Evolutionary conservation across 2,797 vertebrate species (phyloP).

Genomic region (Arremon aurantiirostris): DNA sequence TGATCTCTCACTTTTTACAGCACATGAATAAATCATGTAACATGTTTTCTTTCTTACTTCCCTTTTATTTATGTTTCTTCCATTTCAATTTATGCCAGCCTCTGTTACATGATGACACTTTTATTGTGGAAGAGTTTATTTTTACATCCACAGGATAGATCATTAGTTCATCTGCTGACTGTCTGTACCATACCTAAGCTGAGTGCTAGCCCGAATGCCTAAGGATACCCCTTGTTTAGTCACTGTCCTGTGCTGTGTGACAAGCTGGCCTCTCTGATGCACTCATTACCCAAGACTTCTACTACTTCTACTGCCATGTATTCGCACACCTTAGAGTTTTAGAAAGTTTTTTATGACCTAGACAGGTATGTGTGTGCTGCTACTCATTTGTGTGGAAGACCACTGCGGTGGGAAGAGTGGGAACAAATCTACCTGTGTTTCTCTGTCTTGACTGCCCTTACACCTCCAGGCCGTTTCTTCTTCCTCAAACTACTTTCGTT

Average conservation of each 20-base stretch:
- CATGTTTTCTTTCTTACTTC: not conserved
- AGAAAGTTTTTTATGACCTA: not conserved
- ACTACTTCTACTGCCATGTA: not conserved
- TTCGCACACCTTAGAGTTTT: not conserved
- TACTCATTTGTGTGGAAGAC: not conserved
- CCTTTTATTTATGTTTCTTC: not conserved
- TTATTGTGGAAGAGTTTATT: not conserved
- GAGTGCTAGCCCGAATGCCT: not conserved
- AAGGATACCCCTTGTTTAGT: not conserved
- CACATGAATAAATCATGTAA: not conserved
- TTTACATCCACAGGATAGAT: not conserved
- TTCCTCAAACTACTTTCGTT: not conserved
- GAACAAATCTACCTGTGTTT: not conserved
- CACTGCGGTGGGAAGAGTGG: rapidly evolving
- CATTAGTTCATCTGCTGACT: not conserved
- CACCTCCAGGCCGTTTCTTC: not conserved
- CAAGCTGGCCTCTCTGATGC: not conserved
- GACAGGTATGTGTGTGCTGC: not conserved
- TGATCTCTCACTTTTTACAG: not conserved
- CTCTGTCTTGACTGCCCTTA: not conserved
- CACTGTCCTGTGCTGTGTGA: not conserved
- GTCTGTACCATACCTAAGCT: not conserved
- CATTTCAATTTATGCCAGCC: not conserved
- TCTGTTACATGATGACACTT: not conserved
- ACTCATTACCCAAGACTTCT: not conserved